phyloP scores from a whole-genome alignment of 2,797 vertebrate genomes.

The Octomys mimax region DNA sequence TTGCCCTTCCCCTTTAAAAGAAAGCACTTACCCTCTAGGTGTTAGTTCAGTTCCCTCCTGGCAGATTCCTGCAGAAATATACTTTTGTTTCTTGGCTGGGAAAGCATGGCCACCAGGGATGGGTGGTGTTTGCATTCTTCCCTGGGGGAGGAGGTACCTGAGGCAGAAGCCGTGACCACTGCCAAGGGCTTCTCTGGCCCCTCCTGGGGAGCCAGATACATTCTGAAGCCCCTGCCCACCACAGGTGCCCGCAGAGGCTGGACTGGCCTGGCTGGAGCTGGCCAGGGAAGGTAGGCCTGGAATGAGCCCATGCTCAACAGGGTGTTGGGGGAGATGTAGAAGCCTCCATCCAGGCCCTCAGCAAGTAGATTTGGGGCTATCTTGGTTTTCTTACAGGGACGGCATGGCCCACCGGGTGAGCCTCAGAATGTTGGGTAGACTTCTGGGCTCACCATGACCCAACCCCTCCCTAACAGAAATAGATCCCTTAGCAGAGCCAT shows the following conservation, averaged over 20 bases:
- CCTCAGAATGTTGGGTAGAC: not conserved
- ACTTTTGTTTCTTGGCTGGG: not conserved
- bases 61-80: rapidly evolving
- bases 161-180: not conserved
- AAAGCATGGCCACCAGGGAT: not conserved
- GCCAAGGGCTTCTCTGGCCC: not conserved
- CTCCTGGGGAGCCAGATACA: not conserved
- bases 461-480: rapidly evolving
- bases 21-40: not conserved
- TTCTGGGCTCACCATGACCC: not conserved
- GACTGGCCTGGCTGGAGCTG: not conserved
- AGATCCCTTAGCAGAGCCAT: not conserved
- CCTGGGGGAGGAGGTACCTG: not conserved
- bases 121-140: not conserved
- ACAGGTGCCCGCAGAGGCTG: not conserved
- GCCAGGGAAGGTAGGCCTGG: rapidly evolving
- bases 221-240: too few species aligned
- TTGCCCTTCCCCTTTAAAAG: too few species aligned
- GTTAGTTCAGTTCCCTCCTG: too few species aligned
- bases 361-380: not conserved
- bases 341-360: not conserved
- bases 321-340: not conserved
- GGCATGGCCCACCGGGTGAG: not conserved
- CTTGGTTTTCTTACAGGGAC: not conserved
- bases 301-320: rapidly evolving